A percentile compares a stretch with the other conserved stretches of the same genome.
These are phyloP conservation scores for Heptranchias perlo DNA, from an alignment of 2,113 vertebrate species.

Conservation along the genomic window DNA sequence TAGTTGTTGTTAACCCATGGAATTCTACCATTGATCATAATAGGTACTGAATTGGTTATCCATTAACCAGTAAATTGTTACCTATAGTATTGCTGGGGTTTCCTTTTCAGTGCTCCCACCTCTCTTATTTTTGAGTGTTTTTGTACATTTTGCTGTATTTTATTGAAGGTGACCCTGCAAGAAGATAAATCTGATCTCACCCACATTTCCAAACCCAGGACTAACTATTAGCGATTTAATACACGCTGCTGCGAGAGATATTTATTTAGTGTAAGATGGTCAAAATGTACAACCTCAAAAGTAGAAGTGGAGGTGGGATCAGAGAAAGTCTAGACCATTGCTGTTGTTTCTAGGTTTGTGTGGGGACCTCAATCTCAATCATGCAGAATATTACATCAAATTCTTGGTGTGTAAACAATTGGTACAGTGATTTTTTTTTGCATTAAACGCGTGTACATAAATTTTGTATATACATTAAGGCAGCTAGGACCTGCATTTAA, in stretches of 20 bases:
- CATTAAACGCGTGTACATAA: background rate
- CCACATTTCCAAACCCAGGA: conserved; percentile 14
- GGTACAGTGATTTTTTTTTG: background rate
- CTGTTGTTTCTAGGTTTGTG: background rate
- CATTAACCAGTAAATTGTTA: background rate
- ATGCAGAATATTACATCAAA: background rate
- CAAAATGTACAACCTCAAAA: conserved; percentile 4
- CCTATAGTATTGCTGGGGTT: background rate
- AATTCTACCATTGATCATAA: background rate
- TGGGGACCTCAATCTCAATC: background rate
- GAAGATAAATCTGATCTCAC: background rate
- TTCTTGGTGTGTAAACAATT: background rate
- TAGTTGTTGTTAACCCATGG: background rate
- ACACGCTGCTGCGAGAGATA: background rate
- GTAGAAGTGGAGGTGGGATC: background rate
- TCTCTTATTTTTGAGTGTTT: conserved; percentile 10
- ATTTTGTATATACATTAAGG: background rate
- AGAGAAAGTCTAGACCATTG: background rate
- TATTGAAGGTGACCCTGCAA: background rate
- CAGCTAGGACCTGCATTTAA: background rate
- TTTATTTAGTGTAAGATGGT: background rate
- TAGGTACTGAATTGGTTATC: background rate
- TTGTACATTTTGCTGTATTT: background rate
- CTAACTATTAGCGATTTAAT: background rate
- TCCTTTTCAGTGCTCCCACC: background rate